Percentiles rank a stretch among this genome's conserved stretches.
Evolutionary conservation across 2,797 vertebrate species (phyloP).

Genomic region (Hippoglossus hippoglossus): DNA sequence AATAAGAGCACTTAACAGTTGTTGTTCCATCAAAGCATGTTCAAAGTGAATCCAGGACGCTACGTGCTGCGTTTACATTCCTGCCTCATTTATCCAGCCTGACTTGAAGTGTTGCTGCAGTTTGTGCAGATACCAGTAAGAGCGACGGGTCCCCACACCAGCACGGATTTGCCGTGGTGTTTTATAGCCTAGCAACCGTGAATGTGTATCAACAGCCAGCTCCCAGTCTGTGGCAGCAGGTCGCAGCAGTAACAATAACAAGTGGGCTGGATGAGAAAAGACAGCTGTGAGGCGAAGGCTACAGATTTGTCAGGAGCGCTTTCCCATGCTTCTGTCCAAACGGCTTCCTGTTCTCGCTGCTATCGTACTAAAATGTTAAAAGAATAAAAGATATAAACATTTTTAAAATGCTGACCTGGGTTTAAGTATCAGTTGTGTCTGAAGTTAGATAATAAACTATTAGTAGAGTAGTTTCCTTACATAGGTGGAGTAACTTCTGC

Average conservation of each 20-base stretch:
- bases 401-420: not conserved
- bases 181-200: constrained; percentile 78
- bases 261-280: constrained; percentile 64
- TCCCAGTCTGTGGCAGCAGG: constrained; percentile 22
- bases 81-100: constrained; percentile 20
- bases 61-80: not conserved
- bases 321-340: constrained; percentile 35
- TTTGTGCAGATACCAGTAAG: constrained; percentile 38
- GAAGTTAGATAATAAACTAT: not conserved
- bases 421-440: not conserved
- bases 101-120: constrained; percentile 15
- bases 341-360: constrained; percentile 35
- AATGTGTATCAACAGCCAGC: constrained; percentile 68
- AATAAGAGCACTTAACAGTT: not conserved
- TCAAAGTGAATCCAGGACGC: not conserved
- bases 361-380: not conserved
- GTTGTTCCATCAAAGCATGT: not conserved
- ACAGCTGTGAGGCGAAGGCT: constrained; percentile 74
- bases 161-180: constrained; percentile 33
- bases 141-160: constrained; percentile 22
- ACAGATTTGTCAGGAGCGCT: constrained; percentile 38
- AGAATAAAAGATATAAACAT: not conserved
- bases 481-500: not conserved
- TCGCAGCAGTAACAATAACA: constrained; percentile 74
- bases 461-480: too few relatives aligned